Base-by-base conservation (phyloP, 2,113 vertebrate genomes). In the Lagenorhynchus albirostris region DNA sequence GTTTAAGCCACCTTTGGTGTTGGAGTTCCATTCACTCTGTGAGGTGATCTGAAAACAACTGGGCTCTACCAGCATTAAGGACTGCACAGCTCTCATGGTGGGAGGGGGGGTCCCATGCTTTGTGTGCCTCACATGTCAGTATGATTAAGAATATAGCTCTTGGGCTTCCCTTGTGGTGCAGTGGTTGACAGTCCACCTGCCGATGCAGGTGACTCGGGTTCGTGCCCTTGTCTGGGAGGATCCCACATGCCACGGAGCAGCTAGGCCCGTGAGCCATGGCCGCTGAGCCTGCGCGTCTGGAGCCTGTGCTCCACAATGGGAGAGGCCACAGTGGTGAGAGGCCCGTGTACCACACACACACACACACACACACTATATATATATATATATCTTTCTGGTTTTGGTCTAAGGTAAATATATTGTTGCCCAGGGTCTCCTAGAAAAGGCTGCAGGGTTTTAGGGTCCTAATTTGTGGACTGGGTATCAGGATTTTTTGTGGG, bases 221-320 rank as follows among this genome's bases (percentile, higher is more conserved):
- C 12, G 47, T 47, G 47, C 47, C 47, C 47, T 13, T 2, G 47
- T 13, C 47, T 0, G 47, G 11, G 47, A 47, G 2, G 47, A 47
- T 47, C 47, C 47, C 47, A 47, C 47, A 13, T 47, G 47, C 47
- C 47, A 0, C 2, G 0, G 47, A 47, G 47, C 12, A 0, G 47
- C 12, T 47, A 13, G 47, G 47, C 44, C 44, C 44, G 44, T 44
- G 44, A 44, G 44, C 44, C 44, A 44, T 44, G 44, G 44, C 8
- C 8, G 0, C 44, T 44, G 44, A 44, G 44, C 44, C 44, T 44
- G 44, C 44, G 8, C 2, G 1, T 44, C 44, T 10, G 44, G 44
- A 44, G 44, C 2, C 44, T 44, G 44, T 44, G 44, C 44, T 44
- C 44, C 9, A 10, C 8, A 44, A 44, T 10, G 44, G 44, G 8